Evolutionary conservation across 2,888 invertebrate species (phyloP).

Genomic region (Hirtodrosophila histrioides): DNA sequence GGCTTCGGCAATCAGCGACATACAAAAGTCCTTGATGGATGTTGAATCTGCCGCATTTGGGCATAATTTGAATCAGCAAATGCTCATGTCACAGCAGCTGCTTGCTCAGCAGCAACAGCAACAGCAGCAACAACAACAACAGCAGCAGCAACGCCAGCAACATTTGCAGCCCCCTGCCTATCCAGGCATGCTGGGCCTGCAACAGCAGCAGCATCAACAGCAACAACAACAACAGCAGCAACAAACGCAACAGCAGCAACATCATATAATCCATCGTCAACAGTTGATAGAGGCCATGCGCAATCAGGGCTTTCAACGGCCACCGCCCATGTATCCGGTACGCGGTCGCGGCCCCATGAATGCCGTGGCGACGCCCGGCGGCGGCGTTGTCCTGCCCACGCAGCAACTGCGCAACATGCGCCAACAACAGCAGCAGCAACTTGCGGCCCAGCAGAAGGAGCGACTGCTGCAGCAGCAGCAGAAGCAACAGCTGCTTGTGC

Average conservation of each 20-base stretch:
- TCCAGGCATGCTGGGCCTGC: conserved; percentile 77
- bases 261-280: conserved; percentile 61
- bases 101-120: conserved; percentile 50
- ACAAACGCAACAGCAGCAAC: conserved; percentile 52
- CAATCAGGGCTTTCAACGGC: conserved; percentile 83
- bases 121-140: conserved; percentile 58
- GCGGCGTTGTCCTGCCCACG: conserved; percentile 72
- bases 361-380: conserved; percentile 78
- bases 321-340: conserved; percentile 82
- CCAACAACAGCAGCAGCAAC: conserved; percentile 75
- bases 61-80: conserved; percentile 51
- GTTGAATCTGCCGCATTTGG: conserved; percentile 87
- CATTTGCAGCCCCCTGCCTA: conserved; percentile 80
- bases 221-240: conserved; percentile 75
- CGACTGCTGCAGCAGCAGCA: conserved; percentile 91
- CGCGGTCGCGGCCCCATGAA: conserved; percentile 82
- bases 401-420: conserved; percentile 79
- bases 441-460: conserved; percentile 87
- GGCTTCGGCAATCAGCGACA: conserved; percentile 91
- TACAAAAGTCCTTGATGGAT: conserved; percentile 95
- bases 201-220: conserved; percentile 72
- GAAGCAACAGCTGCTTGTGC: conserved; percentile 92
- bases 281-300: conserved; percentile 72
- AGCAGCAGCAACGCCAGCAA: conserved; percentile 69
- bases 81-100: conserved; percentile 57